Evolutionary conservation across 2,888 invertebrate genomes (phyloP), one percentile per base, ranked within the genome.

Genomic region (Fragum whitleyi): DNA sequence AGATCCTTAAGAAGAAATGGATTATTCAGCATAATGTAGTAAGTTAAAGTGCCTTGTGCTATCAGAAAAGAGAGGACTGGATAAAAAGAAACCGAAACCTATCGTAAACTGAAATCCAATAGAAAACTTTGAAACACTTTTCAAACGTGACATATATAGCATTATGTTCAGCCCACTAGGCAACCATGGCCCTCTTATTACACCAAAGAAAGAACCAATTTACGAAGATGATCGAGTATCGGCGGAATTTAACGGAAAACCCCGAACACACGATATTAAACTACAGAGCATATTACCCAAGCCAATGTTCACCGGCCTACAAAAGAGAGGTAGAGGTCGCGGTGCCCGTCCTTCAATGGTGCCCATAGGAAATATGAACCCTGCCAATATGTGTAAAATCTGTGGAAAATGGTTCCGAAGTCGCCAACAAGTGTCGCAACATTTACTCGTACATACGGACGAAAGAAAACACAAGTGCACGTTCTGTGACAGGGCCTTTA

Each of bases 381-480:
- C 55, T 2, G 11, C 70, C 29, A 70, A 70, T 61, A 59, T 72
- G 59, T 77, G 75, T 28, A 32, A 71, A 7, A 51, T 73, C 1
- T 99, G 98, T 95, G 96, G 98, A 94, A 98, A 99, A 95, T 97
- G 97, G 87, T 99, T 99, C 96, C 97, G 97, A 94, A 98, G 97
- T 92, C 98, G 98, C 95, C 98, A 98, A 94, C 98, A 98, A 95
- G 96, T 99, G 93, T 96, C 97, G 14, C 98, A 99, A 95, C 98
- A 99, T 94, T 98, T 98, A 94, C 96, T 97, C 91, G 98, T 99
- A 74, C 98, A 99, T 94, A 98, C 98, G n/a, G 98, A 98, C 74
- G 98, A 98, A 94, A 98, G 98, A 94, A 98, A 98, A 16, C 98
- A 98, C 95, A 98, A 98, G 95, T 98, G 98, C 95, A 97, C 97